Evolutionary conservation across 35 echinoderm and acorn worm species (phyloP).

Genomic region (Heliocidaris erythrogramma): DNA sequence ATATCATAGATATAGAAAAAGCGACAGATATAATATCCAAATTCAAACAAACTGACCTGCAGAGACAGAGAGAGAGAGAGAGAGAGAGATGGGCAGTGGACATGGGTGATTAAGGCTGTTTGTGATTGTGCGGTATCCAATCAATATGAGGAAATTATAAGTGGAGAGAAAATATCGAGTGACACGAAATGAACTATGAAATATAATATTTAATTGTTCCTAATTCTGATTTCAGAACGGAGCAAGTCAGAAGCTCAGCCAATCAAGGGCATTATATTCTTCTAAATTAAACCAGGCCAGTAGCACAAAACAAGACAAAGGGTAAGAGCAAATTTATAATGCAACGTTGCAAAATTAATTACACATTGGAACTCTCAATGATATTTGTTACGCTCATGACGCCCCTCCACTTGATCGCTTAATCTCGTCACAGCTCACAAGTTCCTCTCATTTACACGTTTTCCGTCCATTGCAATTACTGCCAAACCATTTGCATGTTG

Average conservation of each 20-base stretch:
- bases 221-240: neutral
- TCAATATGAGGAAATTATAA: neutral
- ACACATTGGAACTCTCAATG: neutral
- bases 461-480: neutral
- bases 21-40: too few species aligned
- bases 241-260: neutral
- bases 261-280: neutral
- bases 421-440: neutral
- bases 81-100: too few species aligned
- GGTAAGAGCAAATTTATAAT: neutral
- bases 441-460: neutral
- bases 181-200: neutral
- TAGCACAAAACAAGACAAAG: neutral
- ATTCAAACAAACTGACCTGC: too few species aligned
- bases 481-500: neutral
- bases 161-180: neutral
- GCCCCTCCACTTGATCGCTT: neutral
- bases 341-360: neutral
- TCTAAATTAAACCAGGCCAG: neutral
- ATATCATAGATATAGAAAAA: too few species aligned
- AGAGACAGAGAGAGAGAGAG: too few species aligned
- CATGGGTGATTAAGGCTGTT: too few species aligned
- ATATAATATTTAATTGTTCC: neutral
- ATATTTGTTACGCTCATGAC: neutral
- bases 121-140: neutral